Percentiles rank a stretch among this genome's conserved stretches.
These are phyloP conservation scores for Amphiprion ocellaris DNA, from an alignment of 2,113 vertebrate species.

Conservation along the genomic window DNA sequence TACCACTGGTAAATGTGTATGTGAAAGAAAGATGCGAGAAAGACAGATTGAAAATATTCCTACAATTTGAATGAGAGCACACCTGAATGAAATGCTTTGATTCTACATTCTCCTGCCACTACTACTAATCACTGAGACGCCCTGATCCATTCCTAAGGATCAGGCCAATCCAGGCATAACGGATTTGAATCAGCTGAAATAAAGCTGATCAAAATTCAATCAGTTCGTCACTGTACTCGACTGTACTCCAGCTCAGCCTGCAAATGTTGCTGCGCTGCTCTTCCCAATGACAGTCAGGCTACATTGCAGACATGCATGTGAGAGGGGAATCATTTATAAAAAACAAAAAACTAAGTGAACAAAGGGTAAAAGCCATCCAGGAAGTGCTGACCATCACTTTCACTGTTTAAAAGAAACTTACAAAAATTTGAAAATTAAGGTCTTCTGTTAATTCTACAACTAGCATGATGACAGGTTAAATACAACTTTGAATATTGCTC, in stretches of 20 bases:
- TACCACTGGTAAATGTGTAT: no score
- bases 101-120: no score
- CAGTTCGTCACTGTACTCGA: conserved; percentile 7
- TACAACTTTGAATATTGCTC: neutral
- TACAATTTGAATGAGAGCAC: no score
- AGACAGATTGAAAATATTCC: no score
- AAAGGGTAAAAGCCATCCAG: neutral
- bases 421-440: neutral
- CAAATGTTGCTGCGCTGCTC: neutral
- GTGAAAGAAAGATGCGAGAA: no score
- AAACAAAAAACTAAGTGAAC: neutral
- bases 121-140: neutral
- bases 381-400: neutral
- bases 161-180: neutral
- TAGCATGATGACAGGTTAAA: conserved; percentile 6
- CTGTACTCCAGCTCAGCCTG: neutral
- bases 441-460: neutral
- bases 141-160: neutral
- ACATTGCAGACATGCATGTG: neutral
- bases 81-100: no score
- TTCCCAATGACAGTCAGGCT: conserved; percentile 12
- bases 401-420: conserved; percentile 2
- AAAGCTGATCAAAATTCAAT: conserved; percentile 14
- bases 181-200: conserved; percentile 1
- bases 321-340: conserved; percentile 1